These are phyloP conservation scores for Misgurnus mizolepis DNA, from an alignment of 2,113 vertebrate genomes.

Conservation along the genomic window DNA sequence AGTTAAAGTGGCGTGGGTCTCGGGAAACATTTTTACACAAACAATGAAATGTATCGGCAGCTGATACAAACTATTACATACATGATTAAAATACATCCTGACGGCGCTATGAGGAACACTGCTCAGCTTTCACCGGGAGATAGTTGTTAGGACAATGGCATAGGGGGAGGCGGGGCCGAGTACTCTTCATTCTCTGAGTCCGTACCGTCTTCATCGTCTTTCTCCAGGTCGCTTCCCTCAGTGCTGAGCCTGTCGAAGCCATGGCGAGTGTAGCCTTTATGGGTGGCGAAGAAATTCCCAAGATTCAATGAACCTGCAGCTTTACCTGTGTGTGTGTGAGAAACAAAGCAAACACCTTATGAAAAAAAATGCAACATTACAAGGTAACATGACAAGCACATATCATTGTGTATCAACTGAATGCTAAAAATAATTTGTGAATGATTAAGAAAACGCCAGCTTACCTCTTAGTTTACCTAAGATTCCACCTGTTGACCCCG, in stretches of 20 bases:
- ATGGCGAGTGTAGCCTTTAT: constrained; percentile 90
- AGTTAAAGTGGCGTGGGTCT: constrained; percentile 57
- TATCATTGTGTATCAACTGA: too few species aligned
- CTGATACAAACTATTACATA: constrained; percentile 83
- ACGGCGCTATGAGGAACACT: constrained; percentile 72
- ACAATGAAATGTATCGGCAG: constrained; percentile 78
- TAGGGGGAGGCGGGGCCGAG: constrained; percentile 72
- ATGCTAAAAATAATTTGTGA: too few species aligned
- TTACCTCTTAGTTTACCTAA: constrained; percentile 90
- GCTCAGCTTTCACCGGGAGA: constrained; percentile 56
- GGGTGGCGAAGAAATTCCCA: constrained; percentile 93
- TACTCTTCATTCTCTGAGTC: constrained; percentile 94
- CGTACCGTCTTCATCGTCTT: constrained; percentile 87
- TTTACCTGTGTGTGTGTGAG: constrained; percentile 78
- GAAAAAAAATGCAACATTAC: too few species aligned
- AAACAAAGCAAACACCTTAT: too few species aligned
- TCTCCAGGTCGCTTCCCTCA: constrained; percentile 94
- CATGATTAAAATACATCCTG: constrained; percentile 83
- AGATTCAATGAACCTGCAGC: constrained; percentile 86
- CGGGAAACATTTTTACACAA: constrained; percentile 64
- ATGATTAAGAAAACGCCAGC: background rate
- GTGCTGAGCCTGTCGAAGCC: constrained; percentile 96
- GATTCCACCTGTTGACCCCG: constrained; percentile 82
- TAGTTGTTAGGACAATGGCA: constrained; percentile 67
- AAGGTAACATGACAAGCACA: too few species aligned